Evolutionary conservation across 2,797 vertebrate species (phyloP).

Genomic region (Diplodus puntazzo): DNA sequence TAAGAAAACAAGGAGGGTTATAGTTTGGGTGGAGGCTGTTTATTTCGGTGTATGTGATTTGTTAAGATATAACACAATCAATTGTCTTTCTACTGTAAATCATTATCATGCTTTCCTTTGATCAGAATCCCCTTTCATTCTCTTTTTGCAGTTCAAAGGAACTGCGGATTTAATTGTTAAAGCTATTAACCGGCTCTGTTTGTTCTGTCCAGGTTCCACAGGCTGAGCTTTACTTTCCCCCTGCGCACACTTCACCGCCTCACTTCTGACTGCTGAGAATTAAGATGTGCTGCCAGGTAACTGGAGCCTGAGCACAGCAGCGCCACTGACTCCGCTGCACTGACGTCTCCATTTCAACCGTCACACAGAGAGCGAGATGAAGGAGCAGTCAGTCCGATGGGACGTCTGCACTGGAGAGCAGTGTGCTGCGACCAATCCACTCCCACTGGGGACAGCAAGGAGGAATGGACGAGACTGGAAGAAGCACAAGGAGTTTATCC

Average conservation of each 20-base stretch:
- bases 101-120: constrained; percentile 23
- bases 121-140: neutral
- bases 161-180: constrained; percentile 16
- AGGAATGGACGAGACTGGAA: constrained; percentile 5
- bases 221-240: constrained; percentile 30
- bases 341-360: constrained; percentile 53
- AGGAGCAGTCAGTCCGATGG: constrained; percentile 34
- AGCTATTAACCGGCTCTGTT: constrained; percentile 29
- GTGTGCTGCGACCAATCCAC: constrained; percentile 28
- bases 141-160: constrained; percentile 12
- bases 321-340: constrained; percentile 27
- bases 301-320: constrained; percentile 4
- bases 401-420: constrained; percentile 22
- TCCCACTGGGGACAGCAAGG: constrained; percentile 29
- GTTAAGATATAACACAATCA: neutral
- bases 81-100: neutral
- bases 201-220: constrained; percentile 33
- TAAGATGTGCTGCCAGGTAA: constrained; percentile 43
- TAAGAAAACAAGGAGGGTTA: constrained; percentile 8
- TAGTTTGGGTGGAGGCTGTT: constrained; percentile 4
- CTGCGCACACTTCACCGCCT: constrained; percentile 21
- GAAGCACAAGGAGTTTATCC: neutral
- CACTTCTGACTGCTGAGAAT: constrained; percentile 39
- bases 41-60: neutral
- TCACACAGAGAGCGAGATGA: constrained; percentile 37